Conservation (phyloP, 2,888 invertebrate species). For the Yponomeuta plumbellus region DNA sequence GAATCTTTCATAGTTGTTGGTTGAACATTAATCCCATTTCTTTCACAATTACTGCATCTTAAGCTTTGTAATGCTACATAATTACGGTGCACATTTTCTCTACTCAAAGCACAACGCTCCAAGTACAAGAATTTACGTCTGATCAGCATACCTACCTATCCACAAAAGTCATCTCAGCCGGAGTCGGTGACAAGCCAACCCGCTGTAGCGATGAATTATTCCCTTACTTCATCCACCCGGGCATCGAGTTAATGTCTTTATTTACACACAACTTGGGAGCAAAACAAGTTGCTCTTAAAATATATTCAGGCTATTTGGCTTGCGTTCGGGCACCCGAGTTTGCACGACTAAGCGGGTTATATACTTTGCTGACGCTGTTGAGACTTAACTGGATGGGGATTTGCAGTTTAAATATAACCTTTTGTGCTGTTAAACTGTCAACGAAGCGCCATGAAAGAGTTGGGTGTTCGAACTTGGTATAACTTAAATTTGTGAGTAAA, state of each 20-base stretch:
- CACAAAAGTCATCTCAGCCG: neutral
- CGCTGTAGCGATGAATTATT: neutral
- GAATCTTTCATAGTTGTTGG: too few species aligned
- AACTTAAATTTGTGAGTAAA: too few species aligned
- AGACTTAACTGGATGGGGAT: neutral
- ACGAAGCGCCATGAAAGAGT: too few species aligned
- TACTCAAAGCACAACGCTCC: too few species aligned
- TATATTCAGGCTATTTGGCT: constrained; percentile 1
- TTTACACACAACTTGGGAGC: constrained; percentile 1
- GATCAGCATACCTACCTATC: too few species aligned
- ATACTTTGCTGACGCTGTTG: neutral
- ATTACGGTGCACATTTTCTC: too few species aligned
- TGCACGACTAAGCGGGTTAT: neutral
- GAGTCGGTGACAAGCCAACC: neutral
- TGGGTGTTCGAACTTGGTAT: too few species aligned
- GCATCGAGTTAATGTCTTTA: neutral
- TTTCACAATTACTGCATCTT: too few species aligned
- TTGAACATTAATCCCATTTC: too few species aligned
- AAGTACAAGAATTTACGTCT: too few species aligned
- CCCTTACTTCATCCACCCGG: neutral
- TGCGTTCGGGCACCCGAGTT: neutral
- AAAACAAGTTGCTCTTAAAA: neutral
- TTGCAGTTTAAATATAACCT: neutral
- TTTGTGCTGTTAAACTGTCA: neutral
- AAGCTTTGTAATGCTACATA: too few species aligned